phyloP scores from a whole-genome alignment of 2,888 invertebrate genomes.

The Drosophila koepferae region DNA sequence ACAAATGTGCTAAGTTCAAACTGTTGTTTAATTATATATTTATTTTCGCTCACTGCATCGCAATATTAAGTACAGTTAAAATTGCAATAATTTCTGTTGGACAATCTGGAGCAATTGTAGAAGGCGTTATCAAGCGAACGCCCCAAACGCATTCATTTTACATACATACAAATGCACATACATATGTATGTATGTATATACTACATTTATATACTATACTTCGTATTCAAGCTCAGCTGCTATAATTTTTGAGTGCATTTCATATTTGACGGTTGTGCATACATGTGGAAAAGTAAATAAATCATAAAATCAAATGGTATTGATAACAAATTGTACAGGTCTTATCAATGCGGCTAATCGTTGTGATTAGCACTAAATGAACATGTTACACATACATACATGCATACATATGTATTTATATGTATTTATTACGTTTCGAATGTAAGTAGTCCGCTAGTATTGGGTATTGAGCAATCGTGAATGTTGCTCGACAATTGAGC shows the following conservation, averaged over 20 bases:
- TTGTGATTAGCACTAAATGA: constrained; percentile 51
- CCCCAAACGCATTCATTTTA: neutral
- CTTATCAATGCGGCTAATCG: constrained; percentile 71
- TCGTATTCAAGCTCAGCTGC: neutral
- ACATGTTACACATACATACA: constrained; percentile 5
- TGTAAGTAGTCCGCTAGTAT: constrained; percentile 13
- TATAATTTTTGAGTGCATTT: constrained; percentile 40
- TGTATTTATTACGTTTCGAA: neutral
- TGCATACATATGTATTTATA: neutral
- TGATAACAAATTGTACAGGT: constrained; percentile 55
- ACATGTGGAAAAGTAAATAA: constrained; percentile 64
- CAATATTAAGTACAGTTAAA: neutral
- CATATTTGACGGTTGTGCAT: constrained; percentile 14
- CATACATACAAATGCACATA: neutral
- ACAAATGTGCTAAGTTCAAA: neutral
- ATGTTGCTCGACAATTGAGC: constrained; percentile 45
- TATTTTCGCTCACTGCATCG: neutral
- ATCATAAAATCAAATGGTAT: constrained; percentile 46
- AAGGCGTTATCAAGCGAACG: constrained; percentile 35
- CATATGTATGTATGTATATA: neutral
- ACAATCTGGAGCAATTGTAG: constrained; percentile 33
- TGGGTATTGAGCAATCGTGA: constrained; percentile 28
- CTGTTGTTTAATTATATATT: neutral
- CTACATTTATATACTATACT: neutral
- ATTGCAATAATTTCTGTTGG: constrained; percentile 6